Conservation (phyloP, 2,888 invertebrate species). For the Galerucella calmariensis region DNA sequence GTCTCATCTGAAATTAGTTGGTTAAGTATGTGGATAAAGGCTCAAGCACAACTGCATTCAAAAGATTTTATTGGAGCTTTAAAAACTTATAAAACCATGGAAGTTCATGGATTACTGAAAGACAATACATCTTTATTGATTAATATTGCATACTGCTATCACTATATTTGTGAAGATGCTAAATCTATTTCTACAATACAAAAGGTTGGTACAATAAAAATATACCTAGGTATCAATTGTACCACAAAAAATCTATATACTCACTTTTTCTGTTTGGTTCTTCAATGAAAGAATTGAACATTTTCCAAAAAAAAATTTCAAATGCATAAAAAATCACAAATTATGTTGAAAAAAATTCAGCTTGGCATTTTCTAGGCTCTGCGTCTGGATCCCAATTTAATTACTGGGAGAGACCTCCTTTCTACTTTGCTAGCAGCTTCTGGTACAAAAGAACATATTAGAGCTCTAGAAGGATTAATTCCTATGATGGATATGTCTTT, state of each 20-base stretch:
- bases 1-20: slow-evolving; percentile 66
- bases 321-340: too few species aligned
- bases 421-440: slow-evolving; percentile 56
- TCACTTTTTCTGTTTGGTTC: too few species aligned
- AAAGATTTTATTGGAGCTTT: slow-evolving; percentile 77
- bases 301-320: too few species aligned
- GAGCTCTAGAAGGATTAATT: slow-evolving; percentile 55
- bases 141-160: slow-evolving; percentile 78
- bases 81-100: slow-evolving; percentile 74
- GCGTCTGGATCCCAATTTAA: slow-evolving; percentile 55
- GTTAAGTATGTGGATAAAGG: slow-evolving; percentile 73
- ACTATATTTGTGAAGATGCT: slow-evolving; percentile 76
- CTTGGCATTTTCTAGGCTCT: slow-evolving; percentile 51
- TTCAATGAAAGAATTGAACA: too few species aligned
- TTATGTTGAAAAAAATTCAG: background rate
- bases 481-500: slow-evolving; percentile 55
- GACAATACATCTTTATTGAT: slow-evolving; percentile 76
- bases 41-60: slow-evolving; percentile 72
- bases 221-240: background rate
- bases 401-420: slow-evolving; percentile 56
- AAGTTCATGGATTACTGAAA: slow-evolving; percentile 72
- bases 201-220: slow-evolving; percentile 57
- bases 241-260: too few species aligned
- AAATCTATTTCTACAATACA: slow-evolving; percentile 71
- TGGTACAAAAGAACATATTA: slow-evolving; percentile 58